Conservation (phyloP, 2,888 invertebrate genomes). For the Xestia rhomboidea region DNA sequence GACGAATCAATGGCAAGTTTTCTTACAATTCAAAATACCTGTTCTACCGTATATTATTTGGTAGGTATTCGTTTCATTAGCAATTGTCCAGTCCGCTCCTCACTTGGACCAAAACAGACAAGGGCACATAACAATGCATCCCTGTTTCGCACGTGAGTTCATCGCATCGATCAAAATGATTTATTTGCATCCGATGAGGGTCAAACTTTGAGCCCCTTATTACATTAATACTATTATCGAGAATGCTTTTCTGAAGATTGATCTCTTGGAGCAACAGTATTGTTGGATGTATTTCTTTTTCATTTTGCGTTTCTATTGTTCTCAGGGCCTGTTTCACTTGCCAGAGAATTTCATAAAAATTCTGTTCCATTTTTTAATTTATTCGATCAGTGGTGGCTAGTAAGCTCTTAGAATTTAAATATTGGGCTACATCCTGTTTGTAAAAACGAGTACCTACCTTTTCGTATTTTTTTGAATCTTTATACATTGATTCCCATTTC, state of each 20-base stretch:
- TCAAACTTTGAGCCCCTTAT: conserved; percentile 50
- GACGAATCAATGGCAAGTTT: too few relatives aligned
- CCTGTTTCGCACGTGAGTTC: conserved; percentile 82
- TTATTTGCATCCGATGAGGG: conserved; percentile 78
- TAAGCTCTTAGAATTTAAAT: background rate
- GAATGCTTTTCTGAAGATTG: conserved; percentile 41
- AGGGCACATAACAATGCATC: conserved; percentile 81
- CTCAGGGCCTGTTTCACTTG: too few relatives aligned
- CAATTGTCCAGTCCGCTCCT: conserved; percentile 25
- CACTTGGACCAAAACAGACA: conserved; percentile 64
- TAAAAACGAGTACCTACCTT: background rate
- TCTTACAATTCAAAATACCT: background rate
- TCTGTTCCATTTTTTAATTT: too few relatives aligned
- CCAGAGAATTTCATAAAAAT: too few relatives aligned
- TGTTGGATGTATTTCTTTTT: background rate
- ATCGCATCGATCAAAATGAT: conserved; percentile 84
- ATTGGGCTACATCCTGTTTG: too few relatives aligned
- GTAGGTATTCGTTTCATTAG: background rate
- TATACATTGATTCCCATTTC: background rate
- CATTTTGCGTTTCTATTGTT: background rate
- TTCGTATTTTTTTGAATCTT: background rate
- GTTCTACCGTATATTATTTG: background rate
- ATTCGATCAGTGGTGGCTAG: too few relatives aligned
- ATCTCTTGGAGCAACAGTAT: conserved; percentile 25
- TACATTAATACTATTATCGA: conserved; percentile 55